Conservation (phyloP, 2,888 invertebrate genomes). For the Craniophora ligustri region DNA sequence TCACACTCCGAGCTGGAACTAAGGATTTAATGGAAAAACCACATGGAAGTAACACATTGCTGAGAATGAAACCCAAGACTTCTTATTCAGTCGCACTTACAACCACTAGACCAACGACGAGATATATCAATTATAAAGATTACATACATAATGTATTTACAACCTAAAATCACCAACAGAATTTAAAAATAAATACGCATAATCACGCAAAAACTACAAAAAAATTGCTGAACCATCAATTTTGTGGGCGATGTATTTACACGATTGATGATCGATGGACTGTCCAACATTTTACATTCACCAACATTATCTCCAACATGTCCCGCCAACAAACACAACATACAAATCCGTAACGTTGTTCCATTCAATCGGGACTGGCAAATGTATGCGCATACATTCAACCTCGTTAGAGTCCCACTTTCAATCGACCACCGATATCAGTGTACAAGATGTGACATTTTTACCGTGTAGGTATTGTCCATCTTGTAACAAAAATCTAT, state of each 20-base stretch:
- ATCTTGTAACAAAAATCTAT: not conserved
- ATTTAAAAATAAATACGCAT: no score
- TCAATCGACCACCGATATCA: slow-evolving; percentile 50
- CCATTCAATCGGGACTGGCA: slow-evolving; percentile 72
- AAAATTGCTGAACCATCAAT: not conserved
- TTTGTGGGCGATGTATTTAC: not conserved
- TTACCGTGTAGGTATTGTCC: slow-evolving; percentile 1
- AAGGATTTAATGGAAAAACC: no score
- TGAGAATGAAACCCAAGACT: no score
- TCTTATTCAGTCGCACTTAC: no score
- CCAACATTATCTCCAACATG: slow-evolving; percentile 40
- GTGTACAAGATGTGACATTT: slow-evolving; percentile 56
- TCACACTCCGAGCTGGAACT: no score
- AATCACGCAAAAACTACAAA: slow-evolving; percentile 18
- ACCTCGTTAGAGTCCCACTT: slow-evolving; percentile 76
- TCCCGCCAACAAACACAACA: slow-evolving; percentile 49
- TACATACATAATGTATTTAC: no score
- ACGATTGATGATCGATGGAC: slow-evolving; percentile 35
- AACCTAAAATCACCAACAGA: no score
- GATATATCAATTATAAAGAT: no score
- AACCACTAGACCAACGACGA: no score
- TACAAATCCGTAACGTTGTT: slow-evolving; percentile 72
- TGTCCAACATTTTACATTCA: slow-evolving; percentile 32
- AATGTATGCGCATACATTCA: slow-evolving; percentile 84
- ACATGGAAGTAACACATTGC: no score